Conservation (phyloP, 2,113 vertebrate genomes). For the Delphinapterus leucas region DNA sequence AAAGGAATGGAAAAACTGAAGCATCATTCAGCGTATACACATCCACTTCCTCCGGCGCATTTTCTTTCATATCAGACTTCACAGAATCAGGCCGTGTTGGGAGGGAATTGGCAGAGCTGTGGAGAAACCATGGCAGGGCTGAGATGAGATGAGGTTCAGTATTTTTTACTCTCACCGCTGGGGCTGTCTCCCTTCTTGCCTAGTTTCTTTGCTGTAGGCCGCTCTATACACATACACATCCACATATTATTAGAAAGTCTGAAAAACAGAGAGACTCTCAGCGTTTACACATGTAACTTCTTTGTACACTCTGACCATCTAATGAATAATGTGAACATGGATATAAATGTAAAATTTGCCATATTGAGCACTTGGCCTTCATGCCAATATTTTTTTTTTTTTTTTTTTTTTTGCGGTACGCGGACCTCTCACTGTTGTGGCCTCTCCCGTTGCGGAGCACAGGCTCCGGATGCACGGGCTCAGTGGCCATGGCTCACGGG, state of each 20-base stretch:
- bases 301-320: background rate
- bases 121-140: background rate
- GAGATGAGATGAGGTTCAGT: background rate
- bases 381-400: background rate
- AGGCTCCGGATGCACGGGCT: too few relatives aligned
- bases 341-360: background rate
- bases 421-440: too few relatives aligned
- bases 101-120: background rate
- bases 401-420: too few relatives aligned
- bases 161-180: rapidly evolving
- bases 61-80: background rate
- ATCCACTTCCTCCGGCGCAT: background rate
- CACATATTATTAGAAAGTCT: background rate
- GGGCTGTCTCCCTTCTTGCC: background rate
- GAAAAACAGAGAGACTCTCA: background rate
- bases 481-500: too few relatives aligned
- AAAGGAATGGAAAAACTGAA: background rate
- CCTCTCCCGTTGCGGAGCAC: too few relatives aligned
- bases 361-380: background rate
- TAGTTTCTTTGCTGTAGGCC: background rate
- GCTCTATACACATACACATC: background rate
- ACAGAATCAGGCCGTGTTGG: background rate
- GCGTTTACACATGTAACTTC: background rate
- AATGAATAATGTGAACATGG: background rate
- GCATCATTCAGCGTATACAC: background rate